These are phyloP conservation scores for Actinia equina DNA, from an alignment of 64 coral and sea anemone species.

Conservation along the genomic window DNA sequence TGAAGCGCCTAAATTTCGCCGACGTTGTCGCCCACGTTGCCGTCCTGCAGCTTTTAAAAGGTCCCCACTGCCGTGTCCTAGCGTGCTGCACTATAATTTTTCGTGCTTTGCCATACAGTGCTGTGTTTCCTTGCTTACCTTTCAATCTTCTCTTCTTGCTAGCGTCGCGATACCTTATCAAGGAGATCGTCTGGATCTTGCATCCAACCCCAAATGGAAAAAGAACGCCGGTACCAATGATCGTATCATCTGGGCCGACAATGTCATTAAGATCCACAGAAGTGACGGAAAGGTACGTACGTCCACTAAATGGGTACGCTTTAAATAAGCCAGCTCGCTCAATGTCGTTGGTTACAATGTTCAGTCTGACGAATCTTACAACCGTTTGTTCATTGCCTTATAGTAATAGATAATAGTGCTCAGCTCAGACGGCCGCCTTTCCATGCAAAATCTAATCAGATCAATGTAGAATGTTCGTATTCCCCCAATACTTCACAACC, in stretches of 20 bases:
- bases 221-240: slow-evolving; percentile 44
- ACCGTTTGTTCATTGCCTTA: no score
- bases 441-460: no score
- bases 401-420: no score
- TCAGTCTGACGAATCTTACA: no score
- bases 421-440: no score
- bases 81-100: neutral
- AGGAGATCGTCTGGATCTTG: slow-evolving; percentile 66
- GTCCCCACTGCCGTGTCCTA: neutral
- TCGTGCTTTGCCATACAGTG: neutral
- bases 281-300: slow-evolving; percentile 74
- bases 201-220: slow-evolving; percentile 77
- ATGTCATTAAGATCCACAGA: slow-evolving; percentile 74
- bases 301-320: neutral
- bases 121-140: neutral
- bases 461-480: no score
- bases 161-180: slow-evolving; percentile 77
- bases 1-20: no score
- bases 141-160: neutral
- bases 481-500: no score
- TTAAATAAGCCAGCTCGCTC: no score
- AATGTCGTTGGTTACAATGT: neutral
- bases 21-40: no score
- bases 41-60: no score
- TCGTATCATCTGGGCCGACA: slow-evolving; percentile 75